Conservation (phyloP, 2,888 invertebrate genomes). For the Lochmaea crataegi region DNA sequence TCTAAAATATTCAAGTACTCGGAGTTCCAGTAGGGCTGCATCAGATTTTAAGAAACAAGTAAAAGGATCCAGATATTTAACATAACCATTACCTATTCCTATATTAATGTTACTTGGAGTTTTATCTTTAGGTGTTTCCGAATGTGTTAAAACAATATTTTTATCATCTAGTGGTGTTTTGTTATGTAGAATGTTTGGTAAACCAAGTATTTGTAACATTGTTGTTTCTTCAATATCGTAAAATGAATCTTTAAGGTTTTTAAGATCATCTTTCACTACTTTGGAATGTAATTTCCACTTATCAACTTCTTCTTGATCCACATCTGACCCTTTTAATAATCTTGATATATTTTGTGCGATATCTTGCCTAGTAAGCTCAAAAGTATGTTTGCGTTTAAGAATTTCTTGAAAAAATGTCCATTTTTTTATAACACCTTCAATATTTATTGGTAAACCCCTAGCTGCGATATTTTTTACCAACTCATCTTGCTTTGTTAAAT, state of each 20-base stretch:
- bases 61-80: slow-evolving; percentile 71
- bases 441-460: slow-evolving; percentile 69
- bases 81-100: slow-evolving; percentile 67
- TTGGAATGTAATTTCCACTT: slow-evolving; percentile 69
- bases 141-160: slow-evolving; percentile 53
- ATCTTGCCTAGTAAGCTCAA: slow-evolving; percentile 69
- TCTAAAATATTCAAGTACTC: slow-evolving; percentile 68
- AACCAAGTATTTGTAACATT: slow-evolving; percentile 71
- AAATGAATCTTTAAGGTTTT: slow-evolving; percentile 71
- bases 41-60: slow-evolving; percentile 75
- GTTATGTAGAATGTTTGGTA: slow-evolving; percentile 78
- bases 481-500: slow-evolving; percentile 66
- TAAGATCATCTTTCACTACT: slow-evolving; percentile 68
- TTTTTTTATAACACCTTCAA: slow-evolving; percentile 69
- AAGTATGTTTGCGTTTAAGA: slow-evolving; percentile 65
- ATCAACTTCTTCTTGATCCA: slow-evolving; percentile 63
- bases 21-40: slow-evolving; percentile 79
- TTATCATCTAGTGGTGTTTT: slow-evolving; percentile 69
- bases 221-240: slow-evolving; percentile 81
- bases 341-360: slow-evolving; percentile 67
- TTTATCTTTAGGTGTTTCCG: slow-evolving; percentile 58
- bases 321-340: slow-evolving; percentile 60
- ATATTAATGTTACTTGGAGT: slow-evolving; percentile 69
- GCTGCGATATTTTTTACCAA: slow-evolving; percentile 69
- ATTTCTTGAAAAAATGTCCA: slow-evolving; percentile 75